Conservation (phyloP, 2,888 invertebrate species). For the Harmothoe impar region DNA sequence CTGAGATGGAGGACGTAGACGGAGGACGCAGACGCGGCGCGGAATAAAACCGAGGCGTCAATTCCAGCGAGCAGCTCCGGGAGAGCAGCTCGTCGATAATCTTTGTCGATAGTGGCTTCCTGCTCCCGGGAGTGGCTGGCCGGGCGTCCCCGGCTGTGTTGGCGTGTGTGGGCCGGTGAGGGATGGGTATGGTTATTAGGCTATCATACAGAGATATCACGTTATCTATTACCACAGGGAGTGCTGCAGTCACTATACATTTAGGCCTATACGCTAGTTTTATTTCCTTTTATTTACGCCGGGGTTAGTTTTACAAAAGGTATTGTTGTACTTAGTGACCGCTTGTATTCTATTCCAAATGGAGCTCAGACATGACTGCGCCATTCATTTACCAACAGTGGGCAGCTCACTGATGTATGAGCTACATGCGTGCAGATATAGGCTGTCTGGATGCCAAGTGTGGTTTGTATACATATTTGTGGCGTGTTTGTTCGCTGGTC, state of each 20-base stretch:
- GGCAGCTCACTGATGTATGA: too few relatives aligned
- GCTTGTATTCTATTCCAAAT: too few relatives aligned
- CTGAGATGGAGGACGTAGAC: background rate
- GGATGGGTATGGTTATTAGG: background rate
- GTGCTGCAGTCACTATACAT: background rate
- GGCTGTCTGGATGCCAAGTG: too few relatives aligned
- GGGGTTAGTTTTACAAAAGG: too few relatives aligned
- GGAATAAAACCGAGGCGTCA: slow-evolving; percentile 11
- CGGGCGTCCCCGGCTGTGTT: background rate
- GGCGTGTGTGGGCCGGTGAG: background rate
- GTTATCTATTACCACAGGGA: background rate
- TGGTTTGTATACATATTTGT: too few relatives aligned
- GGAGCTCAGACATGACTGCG: too few relatives aligned
- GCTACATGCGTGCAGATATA: too few relatives aligned
- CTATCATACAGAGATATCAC: background rate
- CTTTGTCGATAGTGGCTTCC: slow-evolving; percentile 16
- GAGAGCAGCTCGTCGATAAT: background rate
- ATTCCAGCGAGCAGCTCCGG: background rate
- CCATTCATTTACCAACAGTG: too few relatives aligned
- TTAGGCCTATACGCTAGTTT: background rate
- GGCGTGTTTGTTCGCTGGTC: background rate
- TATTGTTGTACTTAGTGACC: too few relatives aligned
- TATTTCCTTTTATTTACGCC: too few relatives aligned
- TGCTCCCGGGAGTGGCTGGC: background rate
- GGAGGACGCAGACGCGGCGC: background rate